Conservation (phyloP, 2,113 vertebrate species). For the Natator depressus region DNA sequence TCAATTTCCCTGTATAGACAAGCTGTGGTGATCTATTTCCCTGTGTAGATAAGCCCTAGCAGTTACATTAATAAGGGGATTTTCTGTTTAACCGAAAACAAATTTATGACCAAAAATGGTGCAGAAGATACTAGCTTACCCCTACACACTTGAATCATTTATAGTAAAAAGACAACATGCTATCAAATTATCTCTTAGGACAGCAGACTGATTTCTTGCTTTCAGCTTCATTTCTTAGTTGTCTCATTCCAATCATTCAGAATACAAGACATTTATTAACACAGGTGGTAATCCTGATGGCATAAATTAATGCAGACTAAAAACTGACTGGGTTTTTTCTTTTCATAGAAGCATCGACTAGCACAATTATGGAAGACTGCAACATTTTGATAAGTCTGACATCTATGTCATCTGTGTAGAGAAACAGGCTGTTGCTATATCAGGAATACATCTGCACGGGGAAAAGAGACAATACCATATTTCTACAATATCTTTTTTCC, state of each 20-base stretch:
- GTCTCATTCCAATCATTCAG: neutral
- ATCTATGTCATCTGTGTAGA: neutral
- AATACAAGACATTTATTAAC: neutral
- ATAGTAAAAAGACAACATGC: neutral
- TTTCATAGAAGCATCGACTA: neutral
- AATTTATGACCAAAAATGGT: neutral
- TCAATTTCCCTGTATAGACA: neutral
- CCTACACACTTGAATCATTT: neutral
- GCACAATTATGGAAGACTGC: neutral
- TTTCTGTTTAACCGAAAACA: neutral
- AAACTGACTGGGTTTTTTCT: neutral
- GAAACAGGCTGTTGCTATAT: neutral
- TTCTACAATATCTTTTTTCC: neutral
- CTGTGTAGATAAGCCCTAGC: neutral
- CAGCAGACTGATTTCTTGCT: neutral
- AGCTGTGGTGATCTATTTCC: neutral
- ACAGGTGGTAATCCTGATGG: neutral
- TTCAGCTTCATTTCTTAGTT: neutral
- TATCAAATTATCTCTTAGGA: neutral
- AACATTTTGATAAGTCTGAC: neutral
- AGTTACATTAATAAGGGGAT: neutral
- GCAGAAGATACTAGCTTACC: neutral
- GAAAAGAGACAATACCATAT: neutral
- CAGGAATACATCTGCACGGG: neutral
- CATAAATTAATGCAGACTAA: neutral